A percentile compares a stretch with the other conserved stretches of the same genome.
Conservation (phyloP, 2,113 vertebrate genomes). For the Gavialis gangeticus region DNA sequence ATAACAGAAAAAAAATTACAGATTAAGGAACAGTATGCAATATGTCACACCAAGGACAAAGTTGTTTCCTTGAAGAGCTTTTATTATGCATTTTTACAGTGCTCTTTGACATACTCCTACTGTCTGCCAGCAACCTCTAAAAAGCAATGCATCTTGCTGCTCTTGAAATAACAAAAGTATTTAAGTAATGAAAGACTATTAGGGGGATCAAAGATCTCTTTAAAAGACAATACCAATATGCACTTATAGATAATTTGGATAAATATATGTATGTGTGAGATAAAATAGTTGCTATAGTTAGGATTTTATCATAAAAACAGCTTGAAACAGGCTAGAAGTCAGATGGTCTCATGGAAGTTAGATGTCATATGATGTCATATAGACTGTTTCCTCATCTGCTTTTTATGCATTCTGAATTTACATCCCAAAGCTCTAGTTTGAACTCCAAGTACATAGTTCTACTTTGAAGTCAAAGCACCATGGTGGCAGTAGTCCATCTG, state of each 20-base stretch:
- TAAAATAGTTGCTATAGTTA: no score
- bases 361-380: no score
- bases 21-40: slow-evolving; percentile 3
- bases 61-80: slow-evolving; percentile 18
- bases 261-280: no score
- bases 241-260: background rate
- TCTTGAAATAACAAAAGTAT: background rate
- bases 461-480: background rate
- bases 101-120: background rate
- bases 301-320: background rate
- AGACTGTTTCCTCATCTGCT: background rate
- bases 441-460: background rate
- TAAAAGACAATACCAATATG: background rate
- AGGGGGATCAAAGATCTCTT: background rate
- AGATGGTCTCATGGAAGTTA: background rate
- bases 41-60: background rate
- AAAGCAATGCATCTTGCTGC: background rate
- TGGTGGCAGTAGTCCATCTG: no score
- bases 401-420: background rate
- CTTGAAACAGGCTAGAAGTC: background rate
- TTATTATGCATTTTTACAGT: slow-evolving; percentile 15
- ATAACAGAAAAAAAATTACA: background rate
- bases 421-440: background rate
- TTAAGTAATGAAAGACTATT: background rate
- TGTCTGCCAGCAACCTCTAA: background rate